These are phyloP conservation scores for Drosophila ohnishii DNA, from an alignment of 1,140 invertebrate genomes.

Conservation along the genomic window DNA sequence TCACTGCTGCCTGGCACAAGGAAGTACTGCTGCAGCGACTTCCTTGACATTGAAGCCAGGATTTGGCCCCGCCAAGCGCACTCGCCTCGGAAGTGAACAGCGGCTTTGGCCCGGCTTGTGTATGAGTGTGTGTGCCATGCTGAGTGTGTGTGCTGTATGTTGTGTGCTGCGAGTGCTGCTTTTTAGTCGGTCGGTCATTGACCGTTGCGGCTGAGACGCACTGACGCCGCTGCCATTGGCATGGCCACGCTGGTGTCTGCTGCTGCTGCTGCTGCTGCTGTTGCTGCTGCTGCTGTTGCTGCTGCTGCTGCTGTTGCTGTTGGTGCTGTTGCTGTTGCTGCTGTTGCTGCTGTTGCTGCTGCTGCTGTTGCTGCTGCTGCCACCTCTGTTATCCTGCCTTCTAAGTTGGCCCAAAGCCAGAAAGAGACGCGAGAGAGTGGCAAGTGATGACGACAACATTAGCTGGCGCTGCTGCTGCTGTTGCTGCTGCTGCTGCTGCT, in stretches of 20 bases:
- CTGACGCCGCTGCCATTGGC: constrained; percentile 75
- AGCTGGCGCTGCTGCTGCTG: constrained; percentile 43
- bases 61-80: constrained; percentile 56
- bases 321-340: not conserved
- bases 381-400: constrained; percentile 58
- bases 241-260: constrained; percentile 47
- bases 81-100: constrained; percentile 62
- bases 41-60: constrained; percentile 80
- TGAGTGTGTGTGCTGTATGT: constrained; percentile 10
- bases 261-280: constrained; percentile 12
- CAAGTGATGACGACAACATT: constrained; percentile 68
- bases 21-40: constrained; percentile 67
- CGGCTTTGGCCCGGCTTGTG: constrained; percentile 13
- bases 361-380: not conserved
- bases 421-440: constrained; percentile 21
- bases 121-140: constrained; percentile 17
- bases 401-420: constrained; percentile 51
- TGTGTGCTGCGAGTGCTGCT: constrained; percentile 52
- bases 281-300: not conserved
- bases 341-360: not conserved
- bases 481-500: constrained; percentile 19
- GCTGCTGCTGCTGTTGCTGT: not conserved
- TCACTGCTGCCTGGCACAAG: constrained; percentile 60
- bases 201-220: constrained; percentile 79
- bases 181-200: constrained; percentile 83